Percentiles rank a stretch among this genome's conserved stretches.
These are phyloP conservation scores for Bos taurus DNA, from an alignment of 2,113 vertebrate genomes.

Conservation along the genomic window DNA sequence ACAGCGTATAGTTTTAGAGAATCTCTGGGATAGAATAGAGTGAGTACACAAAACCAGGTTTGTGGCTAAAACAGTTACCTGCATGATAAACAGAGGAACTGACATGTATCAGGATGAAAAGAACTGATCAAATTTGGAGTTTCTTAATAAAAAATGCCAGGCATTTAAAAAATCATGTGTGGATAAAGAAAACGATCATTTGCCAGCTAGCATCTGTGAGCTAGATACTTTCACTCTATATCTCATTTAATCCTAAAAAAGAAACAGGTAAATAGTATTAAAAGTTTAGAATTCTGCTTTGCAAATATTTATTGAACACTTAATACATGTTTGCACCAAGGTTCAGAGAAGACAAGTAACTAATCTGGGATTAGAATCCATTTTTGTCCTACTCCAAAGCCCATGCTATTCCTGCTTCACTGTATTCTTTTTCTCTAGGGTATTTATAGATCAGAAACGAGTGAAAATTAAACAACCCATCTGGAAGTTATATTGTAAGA, in stretches of 20 bases:
- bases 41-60: neutral
- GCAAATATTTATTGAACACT: neutral
- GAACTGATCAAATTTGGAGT: neutral
- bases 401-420: neutral
- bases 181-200: neutral
- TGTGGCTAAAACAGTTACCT: neutral
- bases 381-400: neutral
- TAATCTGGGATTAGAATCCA: neutral
- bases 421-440: neutral
- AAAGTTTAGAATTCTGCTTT: neutral
- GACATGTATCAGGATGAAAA: neutral
- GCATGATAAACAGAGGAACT: neutral
- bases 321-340: neutral
- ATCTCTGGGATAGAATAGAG: neutral
- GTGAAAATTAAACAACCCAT: neutral
- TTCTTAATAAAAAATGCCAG: constrained; percentile 8
- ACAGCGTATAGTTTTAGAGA: neutral
- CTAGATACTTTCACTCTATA: neutral
- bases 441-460: constrained; percentile 13
- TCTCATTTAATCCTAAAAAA: constrained; percentile 1
- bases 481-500: neutral
- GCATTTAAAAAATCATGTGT: neutral
- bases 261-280: neutral
- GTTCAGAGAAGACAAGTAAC: neutral
- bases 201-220: neutral